A percentile compares a stretch with the other conserved stretches of the same genome.
Evolutionary conservation across 2,113 vertebrate species (phyloP).

Genomic region (Erpornis zantholeuca): DNA sequence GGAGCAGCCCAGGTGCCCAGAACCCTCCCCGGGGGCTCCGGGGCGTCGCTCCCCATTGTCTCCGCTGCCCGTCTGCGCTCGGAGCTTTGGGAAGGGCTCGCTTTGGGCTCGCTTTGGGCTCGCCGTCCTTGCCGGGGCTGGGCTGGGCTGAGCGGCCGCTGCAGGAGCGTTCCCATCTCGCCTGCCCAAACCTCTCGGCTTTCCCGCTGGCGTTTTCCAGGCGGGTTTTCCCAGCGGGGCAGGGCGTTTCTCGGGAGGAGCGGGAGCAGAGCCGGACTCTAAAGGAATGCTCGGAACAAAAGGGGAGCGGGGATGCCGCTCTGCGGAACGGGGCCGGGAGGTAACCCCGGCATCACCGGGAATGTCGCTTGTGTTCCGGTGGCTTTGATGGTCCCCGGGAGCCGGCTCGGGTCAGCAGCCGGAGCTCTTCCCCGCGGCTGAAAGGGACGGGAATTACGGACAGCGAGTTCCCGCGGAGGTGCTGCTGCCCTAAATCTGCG

Average conservation of each 20-base stretch:
- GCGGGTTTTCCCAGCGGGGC: not conserved
- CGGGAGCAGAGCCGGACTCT: not conserved
- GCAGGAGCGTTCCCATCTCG: not conserved
- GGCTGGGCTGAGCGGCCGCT: not conserved
- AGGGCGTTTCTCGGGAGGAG: not conserved
- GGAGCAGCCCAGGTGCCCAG: not conserved
- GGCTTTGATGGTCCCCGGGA: not conserved
- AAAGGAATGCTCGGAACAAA: not conserved
- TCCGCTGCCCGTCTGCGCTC: rapidly evolving
- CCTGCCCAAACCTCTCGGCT: not conserved
- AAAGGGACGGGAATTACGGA: not conserved
- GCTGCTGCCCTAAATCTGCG: not conserved
- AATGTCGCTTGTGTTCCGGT: not conserved
- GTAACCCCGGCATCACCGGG: not conserved
- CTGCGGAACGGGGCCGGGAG: not conserved
- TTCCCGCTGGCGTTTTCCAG: not conserved
- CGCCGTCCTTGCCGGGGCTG: not conserved
- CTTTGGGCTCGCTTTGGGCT: not conserved
- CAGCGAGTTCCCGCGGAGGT: not conserved
- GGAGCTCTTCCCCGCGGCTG: not conserved
- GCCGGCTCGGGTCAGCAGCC: not conserved
- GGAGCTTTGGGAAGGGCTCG: not conserved
- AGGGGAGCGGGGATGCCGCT: not conserved
- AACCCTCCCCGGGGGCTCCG: not conserved
- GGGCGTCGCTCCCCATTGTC: not conserved